Base-by-base conservation (phyloP, 2,797 vertebrate genomes). In the Alcedo quadribrachys region DNA sequence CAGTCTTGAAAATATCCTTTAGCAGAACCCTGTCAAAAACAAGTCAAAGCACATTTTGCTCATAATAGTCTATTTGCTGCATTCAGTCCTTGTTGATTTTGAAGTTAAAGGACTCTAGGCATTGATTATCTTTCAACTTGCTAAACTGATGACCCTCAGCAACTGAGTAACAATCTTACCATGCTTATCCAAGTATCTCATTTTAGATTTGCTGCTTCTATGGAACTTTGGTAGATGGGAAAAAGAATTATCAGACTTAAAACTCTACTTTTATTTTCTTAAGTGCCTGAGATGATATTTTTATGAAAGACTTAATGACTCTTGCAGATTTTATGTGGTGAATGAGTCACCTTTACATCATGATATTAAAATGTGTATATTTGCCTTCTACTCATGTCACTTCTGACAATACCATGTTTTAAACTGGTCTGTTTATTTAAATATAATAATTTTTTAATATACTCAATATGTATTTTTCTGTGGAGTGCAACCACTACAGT, bases 1-100 rank as follows among this genome's bases (percentile, higher is more conserved):
- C 54, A 62, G 30, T 51, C 71, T 85, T 54, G 61, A 79, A 91
- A 82, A 92, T 62, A 87, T 77, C 78, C 83, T 91, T 85, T 51
- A 95, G 87, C 69, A 93, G 73, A 85, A 85, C 20, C 15, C 40
- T 86, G 80, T 81, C 89, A 92, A 84, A 81, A 80, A 28, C 11
- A 92, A 92, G 57, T 80, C 86, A 82, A 77, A 87, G 35, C 19
- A 11, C 69, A 51, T 91, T 87, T 92, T 22, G 81, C 42, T 84
- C 57, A 80, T 65, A 90, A 74, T 40, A 82, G 33, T 73, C 40
- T 87, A 46, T 76, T 90, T 90, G 5, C 46, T 85, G 27, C 45
- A 50, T 61, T 87, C 62, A 67, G 45, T 66, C 45, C n/a, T 83
- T 53, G 40, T 57, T 69, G 80, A 81, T 88, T 84, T 58, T 51